phyloP scores from a whole-genome alignment of 2,113 vertebrate genomes.

The Oxyruncus cristatus region DNA sequence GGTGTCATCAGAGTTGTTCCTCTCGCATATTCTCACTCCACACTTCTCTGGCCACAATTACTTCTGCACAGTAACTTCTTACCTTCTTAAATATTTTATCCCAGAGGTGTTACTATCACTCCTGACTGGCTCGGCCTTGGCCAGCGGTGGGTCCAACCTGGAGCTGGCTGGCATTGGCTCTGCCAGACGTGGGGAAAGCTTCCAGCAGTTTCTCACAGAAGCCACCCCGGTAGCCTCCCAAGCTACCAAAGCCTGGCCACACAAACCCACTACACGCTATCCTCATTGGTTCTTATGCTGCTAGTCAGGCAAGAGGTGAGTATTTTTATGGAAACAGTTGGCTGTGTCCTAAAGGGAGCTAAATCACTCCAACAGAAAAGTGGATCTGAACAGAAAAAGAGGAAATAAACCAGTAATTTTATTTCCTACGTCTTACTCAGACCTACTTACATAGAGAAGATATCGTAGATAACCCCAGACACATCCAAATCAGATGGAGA shows the following conservation, averaged over 20 bases:
- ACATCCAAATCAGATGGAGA: conserved; percentile 1
- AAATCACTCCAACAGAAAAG: neutral
- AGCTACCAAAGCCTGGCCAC: neutral
- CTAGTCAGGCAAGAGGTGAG: neutral
- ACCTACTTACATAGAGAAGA: neutral
- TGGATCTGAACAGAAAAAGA: neutral
- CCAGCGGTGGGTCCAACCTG: neutral
- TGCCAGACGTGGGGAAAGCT: neutral
- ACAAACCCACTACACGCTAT: neutral
- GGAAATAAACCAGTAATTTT: neutral
- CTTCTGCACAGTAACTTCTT: neutral
- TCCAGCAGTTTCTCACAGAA: neutral
- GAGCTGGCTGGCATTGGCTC: neutral
- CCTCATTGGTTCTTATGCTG: neutral
- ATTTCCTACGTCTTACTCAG: neutral
- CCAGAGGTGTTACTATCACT: neutral
- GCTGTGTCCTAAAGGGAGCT: neutral
- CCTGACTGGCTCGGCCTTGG: neutral
- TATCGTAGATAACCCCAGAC: neutral
- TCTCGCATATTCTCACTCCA: neutral
- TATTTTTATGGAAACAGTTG: neutral
- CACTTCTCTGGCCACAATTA: neutral
- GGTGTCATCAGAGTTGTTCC: neutral
- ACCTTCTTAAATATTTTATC: neutral
- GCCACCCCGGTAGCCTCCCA: neutral